These are phyloP conservation scores for Gymnodraco acuticeps DNA, from an alignment of 2,797 vertebrate species.

Conservation along the genomic window DNA sequence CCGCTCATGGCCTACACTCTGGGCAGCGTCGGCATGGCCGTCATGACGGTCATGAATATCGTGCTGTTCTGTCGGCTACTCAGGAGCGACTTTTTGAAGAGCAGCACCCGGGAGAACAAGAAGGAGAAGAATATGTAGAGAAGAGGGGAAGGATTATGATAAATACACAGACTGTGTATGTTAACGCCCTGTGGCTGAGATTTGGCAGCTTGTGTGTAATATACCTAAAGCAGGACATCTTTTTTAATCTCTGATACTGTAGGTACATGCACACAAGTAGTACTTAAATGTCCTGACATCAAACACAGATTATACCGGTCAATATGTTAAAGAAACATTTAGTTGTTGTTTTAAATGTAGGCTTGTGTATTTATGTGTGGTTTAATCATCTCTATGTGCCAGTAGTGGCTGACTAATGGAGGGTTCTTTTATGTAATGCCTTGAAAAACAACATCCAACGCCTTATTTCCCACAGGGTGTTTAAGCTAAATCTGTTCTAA, in stretches of 20 bases:
- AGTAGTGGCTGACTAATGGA: slow-evolving; percentile 23
- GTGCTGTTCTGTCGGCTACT: slow-evolving; percentile 89
- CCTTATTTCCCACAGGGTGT: slow-evolving; percentile 46
- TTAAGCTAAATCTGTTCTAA: slow-evolving; percentile 24
- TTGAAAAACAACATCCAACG: slow-evolving; percentile 41
- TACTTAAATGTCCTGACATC: slow-evolving; percentile 9
- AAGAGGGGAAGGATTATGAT: slow-evolving; percentile 18
- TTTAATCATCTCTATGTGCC: slow-evolving; percentile 19
- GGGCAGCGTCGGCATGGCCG: slow-evolving; percentile 89
- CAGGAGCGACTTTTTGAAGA: slow-evolving; percentile 88
- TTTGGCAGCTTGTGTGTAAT: slow-evolving; percentile 30
- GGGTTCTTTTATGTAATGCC: slow-evolving; percentile 18
- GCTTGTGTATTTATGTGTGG: background rate
- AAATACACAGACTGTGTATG: slow-evolving; percentile 34
- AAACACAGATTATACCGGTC: slow-evolving; percentile 14
- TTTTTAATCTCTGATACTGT: slow-evolving; percentile 17
- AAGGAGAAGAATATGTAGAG: slow-evolving; percentile 80
- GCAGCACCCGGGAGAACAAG: slow-evolving; percentile 73
- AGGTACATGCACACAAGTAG: slow-evolving; percentile 17
- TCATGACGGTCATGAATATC: slow-evolving; percentile 91
- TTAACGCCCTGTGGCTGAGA: slow-evolving; percentile 30
- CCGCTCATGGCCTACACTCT: slow-evolving; percentile 86
- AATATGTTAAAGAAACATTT: slow-evolving; percentile 24
- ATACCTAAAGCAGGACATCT: slow-evolving; percentile 5
- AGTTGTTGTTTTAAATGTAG: slow-evolving; percentile 23